Conservation (phyloP, 2,797 vertebrate species). For the Leuciscus waleckii region DNA sequence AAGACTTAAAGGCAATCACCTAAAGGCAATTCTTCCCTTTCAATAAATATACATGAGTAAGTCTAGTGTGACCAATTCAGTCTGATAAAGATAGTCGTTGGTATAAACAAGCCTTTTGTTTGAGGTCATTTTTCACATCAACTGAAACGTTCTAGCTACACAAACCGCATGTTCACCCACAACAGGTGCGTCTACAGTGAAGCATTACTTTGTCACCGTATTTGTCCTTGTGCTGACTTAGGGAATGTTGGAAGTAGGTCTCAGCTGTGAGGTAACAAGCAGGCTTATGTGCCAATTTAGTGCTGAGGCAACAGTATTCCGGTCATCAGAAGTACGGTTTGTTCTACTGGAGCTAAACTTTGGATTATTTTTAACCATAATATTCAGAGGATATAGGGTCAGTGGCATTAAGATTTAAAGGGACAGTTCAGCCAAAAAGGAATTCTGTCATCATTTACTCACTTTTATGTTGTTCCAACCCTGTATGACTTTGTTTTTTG, state of each 20-base stretch:
- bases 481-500: neutral
- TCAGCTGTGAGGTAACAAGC: conserved; percentile 17
- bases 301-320: conserved; percentile 14
- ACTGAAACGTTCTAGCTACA: conserved; percentile 6
- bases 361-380: neutral
- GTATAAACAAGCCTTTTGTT: neutral
- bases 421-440: neutral
- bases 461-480: neutral
- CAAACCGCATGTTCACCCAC: neutral
- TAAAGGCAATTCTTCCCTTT: neutral
- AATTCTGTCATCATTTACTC: neutral
- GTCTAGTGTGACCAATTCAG: neutral
- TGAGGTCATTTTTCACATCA: conserved; percentile 14
- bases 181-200: conserved; percentile 7
- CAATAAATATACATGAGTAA: neutral
- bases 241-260: conserved; percentile 4
- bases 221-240: conserved; percentile 12
- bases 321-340: neutral
- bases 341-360: neutral
- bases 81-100: neutral
- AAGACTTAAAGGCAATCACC: neutral
- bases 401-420: neutral
- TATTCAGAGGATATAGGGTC: neutral
- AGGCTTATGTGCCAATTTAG: conserved; percentile 2
- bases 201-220: neutral